Conservation (phyloP, 2,113 vertebrate species). For the Otolemur garnettii region DNA sequence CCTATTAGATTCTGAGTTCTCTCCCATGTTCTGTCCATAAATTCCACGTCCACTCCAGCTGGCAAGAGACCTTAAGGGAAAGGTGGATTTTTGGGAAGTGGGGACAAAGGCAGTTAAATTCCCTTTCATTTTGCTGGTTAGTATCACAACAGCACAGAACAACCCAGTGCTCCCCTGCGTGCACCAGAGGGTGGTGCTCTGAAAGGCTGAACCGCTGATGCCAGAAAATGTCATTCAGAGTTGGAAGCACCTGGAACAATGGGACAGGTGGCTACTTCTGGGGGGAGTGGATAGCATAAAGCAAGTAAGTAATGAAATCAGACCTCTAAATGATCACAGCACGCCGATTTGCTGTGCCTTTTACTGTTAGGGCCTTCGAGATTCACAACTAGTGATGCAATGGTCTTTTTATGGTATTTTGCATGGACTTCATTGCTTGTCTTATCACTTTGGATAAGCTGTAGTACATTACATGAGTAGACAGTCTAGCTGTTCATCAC, state of each 20-base stretch:
- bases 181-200: background rate
- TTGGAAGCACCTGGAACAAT: background rate
- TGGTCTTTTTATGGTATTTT: background rate
- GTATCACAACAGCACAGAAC: background rate
- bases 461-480: background rate
- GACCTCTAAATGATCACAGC: background rate
- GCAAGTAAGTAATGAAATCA: background rate
- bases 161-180: background rate
- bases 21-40: background rate
- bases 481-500: background rate
- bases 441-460: background rate
- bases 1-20: background rate
- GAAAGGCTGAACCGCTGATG: background rate
- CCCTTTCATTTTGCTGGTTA: background rate
- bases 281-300: background rate
- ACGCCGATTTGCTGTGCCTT: constrained; percentile 7
- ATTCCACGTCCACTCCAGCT: background rate
- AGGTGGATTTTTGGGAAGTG: background rate
- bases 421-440: background rate
- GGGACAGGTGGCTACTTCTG: background rate
- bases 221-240: background rate
- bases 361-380: background rate
- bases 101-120: background rate
- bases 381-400: background rate
- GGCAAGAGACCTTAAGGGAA: background rate